These are phyloP conservation scores for Vultur gryphus DNA, from an alignment of 2,797 vertebrate genomes.

Conservation along the genomic window DNA sequence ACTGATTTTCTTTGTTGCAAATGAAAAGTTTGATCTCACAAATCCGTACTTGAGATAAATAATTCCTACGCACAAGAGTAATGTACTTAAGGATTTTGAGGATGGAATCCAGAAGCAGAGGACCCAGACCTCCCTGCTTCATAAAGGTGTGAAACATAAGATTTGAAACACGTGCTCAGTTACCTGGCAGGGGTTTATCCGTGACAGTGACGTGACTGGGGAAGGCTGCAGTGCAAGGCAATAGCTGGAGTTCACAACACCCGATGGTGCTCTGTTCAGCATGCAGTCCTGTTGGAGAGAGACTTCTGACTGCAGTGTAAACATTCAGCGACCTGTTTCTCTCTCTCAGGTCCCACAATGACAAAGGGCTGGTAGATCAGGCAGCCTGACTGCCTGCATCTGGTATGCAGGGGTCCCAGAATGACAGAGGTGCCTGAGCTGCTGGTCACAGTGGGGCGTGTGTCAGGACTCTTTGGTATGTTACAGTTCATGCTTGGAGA, in stretches of 20 bases:
- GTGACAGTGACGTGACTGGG: not conserved
- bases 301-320: not conserved
- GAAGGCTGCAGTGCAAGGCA: not conserved
- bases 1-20: not conserved
- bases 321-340: no score
- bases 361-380: not conserved
- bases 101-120: not conserved
- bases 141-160: not conserved
- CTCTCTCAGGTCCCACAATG: not conserved
- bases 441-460: not conserved
- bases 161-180: not conserved
- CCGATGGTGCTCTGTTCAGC: not conserved
- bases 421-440: not conserved
- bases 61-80: not conserved
- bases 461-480: not conserved
- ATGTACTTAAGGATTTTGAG: not conserved
- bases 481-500: not conserved
- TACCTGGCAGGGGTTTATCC: not conserved
- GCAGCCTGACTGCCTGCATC: not conserved
- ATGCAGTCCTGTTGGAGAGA: not conserved
- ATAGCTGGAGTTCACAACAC: not conserved
- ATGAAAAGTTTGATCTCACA: not conserved
- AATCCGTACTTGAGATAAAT: not conserved
- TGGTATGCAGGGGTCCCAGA: not conserved
- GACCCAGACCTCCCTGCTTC: not conserved